Evolutionary conservation across 2,113 vertebrate genomes (phyloP).

Genomic region (Oryzias celebensis): DNA sequence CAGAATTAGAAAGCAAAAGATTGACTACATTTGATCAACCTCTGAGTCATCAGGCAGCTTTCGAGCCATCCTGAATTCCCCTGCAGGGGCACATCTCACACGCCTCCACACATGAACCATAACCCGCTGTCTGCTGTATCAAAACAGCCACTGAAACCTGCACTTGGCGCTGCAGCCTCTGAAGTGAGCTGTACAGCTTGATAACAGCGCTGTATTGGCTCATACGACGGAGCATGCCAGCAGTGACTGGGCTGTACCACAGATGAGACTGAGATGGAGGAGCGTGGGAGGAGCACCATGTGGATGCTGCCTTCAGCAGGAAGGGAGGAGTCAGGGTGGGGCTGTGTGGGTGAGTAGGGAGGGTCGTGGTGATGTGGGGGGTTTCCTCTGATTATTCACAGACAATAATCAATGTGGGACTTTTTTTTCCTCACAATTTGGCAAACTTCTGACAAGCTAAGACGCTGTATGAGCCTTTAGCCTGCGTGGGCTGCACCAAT

Average conservation of each 20-base stretch:
- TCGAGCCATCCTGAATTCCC: constrained; percentile 47
- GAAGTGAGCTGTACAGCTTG: constrained; percentile 36
- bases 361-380: constrained; percentile 30
- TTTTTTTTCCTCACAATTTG: constrained; percentile 2
- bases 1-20: constrained; percentile 33
- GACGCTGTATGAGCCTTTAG: not conserved
- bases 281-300: not conserved
- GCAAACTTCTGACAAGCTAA: constrained; percentile 7
- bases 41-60: constrained; percentile 6
- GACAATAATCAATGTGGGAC: constrained; percentile 21
- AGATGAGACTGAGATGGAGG: constrained; percentile 23
- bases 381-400: constrained; percentile 55
- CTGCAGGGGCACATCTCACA: constrained; percentile 32
- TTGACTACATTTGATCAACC: constrained; percentile 28
- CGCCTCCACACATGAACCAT: constrained; percentile 46
- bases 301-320: constrained; percentile 13
- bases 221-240: constrained; percentile 15
- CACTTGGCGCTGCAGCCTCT: constrained; percentile 35
- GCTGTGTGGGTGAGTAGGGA: not conserved
- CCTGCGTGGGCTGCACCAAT: too few relatives aligned
- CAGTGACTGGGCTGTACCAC: constrained; percentile 35
- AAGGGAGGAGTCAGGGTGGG: constrained; percentile 20
- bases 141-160: constrained; percentile 58
- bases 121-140: constrained; percentile 48
- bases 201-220: constrained; percentile 23